Base-by-base conservation (phyloP, 1,140 invertebrate genomes). In the Temnothorax longispinosus region DNA sequence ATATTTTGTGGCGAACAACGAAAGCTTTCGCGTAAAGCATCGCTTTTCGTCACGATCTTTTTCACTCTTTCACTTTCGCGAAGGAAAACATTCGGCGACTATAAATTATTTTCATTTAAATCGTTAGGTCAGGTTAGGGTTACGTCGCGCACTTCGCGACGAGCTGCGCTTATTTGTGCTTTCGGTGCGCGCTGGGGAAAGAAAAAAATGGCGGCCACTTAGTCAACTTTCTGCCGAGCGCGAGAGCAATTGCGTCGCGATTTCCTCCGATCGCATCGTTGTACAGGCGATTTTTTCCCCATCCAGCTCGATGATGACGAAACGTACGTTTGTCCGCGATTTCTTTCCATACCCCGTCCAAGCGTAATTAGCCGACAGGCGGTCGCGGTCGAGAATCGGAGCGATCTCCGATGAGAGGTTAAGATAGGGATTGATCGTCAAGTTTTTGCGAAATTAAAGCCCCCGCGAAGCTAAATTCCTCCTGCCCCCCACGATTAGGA, bases 121-220 rank as follows among this genome's bases (percentile, higher is more conserved):
- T 56, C 0, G 18, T 52, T 52, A 38, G 41, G 41, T 80, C 21
- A 80, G 76, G 76, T 78, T 65, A 38, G n/a, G 44, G 0, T 80
- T 11, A 52, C 18, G 21, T 77, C n/a, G 58, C 27, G 13, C n/a
- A 52, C 60, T 52, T 38, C n/a, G 27, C 44, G 11, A 15, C 41
- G 56, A 15, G 58, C 47, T 27, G 60, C n/a, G 44, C 60, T 80
- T 65, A 65, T 67, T 71, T 56, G 50, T 71, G 67, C 64, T 71
- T 71, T 69, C 44, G 56, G 56, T 64, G 32, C 52, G 56, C 10
- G 41, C 11, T 74, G 27, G 5, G 41, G 4, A 32, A 75, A 27
- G 27, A 27, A 74, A 84, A 56, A 74, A 84, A 84, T 84, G 69
- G 80, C 67, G 56, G 58, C 54, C 41, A 18, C 32, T 74, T 84